A percentile compares a stretch with the other conserved stretches of the same genome.
phyloP scores from a whole-genome alignment of 2,113 vertebrate species.

The Columbina picui region DNA sequence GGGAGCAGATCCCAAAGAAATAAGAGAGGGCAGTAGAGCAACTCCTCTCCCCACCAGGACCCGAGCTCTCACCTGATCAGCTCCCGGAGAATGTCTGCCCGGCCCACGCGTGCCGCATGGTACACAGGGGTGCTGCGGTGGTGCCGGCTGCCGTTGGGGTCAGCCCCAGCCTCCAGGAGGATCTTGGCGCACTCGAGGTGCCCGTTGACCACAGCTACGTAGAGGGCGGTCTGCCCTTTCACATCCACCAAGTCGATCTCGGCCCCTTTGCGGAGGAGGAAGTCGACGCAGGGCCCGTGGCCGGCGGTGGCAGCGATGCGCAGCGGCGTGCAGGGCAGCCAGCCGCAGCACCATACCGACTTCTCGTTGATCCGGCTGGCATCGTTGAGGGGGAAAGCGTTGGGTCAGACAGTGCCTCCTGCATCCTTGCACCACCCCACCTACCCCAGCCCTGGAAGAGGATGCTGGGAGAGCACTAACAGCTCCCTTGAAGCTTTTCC shows the following conservation, averaged over 20 bases:
- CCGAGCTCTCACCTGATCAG: conserved; percentile 84
- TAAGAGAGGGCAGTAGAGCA: background rate
- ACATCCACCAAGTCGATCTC: conserved; percentile 93
- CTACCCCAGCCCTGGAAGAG: background rate
- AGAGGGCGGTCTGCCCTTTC: conserved; percentile 93
- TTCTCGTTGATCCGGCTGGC: conserved; percentile 91
- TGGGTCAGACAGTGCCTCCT: background rate
- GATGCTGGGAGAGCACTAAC: background rate
- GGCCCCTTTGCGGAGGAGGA: conserved; percentile 87
- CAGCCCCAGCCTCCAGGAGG: conserved; percentile 88
- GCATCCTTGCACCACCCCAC: background rate
- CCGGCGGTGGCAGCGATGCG: conserved; percentile 90
- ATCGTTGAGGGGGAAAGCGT: rapidly evolving
- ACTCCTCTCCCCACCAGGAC: background rate
- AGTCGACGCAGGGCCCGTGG: conserved; percentile 87
- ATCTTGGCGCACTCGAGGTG: conserved; percentile 90
- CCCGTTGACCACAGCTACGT: conserved; percentile 91
- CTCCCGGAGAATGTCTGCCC: conserved; percentile 87
- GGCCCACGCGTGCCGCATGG: conserved; percentile 87
- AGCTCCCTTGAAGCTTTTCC: background rate
- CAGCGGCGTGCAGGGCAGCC: conserved; percentile 90
- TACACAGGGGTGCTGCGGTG: conserved; percentile 93
- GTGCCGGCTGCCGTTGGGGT: conserved; percentile 92
- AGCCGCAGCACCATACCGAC: conserved; percentile 93
- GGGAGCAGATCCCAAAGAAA: background rate